These are phyloP conservation scores for Pholis gunnellus DNA, from an alignment of 2,113 vertebrate species.

Conservation along the genomic window DNA sequence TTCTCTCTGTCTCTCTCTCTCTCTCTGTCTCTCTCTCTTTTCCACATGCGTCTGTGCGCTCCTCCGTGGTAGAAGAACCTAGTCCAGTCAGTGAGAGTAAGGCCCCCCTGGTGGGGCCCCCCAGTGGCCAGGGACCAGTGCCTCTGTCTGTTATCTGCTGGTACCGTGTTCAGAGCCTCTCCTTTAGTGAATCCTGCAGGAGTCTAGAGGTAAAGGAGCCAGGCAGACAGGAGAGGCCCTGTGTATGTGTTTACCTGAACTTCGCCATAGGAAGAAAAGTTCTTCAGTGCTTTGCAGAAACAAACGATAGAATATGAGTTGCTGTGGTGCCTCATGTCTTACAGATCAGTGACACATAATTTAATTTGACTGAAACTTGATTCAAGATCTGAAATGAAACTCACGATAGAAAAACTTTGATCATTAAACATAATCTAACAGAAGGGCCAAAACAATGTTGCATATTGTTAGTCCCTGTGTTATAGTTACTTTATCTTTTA, in stretches of 20 bases:
- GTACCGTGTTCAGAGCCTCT: conserved; percentile 89
- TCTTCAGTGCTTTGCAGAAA: background rate
- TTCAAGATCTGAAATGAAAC: background rate
- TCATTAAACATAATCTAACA: background rate
- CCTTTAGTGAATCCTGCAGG: conserved; percentile 90
- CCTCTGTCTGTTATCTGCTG: conserved; percentile 89
- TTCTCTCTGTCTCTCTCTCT: conserved; percentile 33
- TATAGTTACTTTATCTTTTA: background rate
- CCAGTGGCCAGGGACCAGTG: conserved; percentile 87
- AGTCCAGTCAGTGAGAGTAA: conserved; percentile 87
- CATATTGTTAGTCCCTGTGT: background rate
- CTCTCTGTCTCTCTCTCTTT: conserved; percentile 62
- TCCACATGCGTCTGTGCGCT: conserved; percentile 73
- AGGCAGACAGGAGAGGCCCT: conserved; percentile 71
- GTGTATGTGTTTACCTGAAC: conserved; percentile 30
- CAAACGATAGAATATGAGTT: background rate
- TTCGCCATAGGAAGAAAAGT: background rate
- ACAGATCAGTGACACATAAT: background rate
- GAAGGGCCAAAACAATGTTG: background rate
- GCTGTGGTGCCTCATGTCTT: background rate
- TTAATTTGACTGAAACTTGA: background rate
- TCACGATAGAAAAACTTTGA: background rate
- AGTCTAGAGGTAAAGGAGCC: conserved; percentile 89
- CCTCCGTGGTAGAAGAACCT: conserved; percentile 87
- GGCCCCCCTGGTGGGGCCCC: conserved; percentile 84